These are phyloP conservation scores for Gymnarchus niloticus DNA, from an alignment of 2,113 vertebrate species.

Conservation along the genomic window DNA sequence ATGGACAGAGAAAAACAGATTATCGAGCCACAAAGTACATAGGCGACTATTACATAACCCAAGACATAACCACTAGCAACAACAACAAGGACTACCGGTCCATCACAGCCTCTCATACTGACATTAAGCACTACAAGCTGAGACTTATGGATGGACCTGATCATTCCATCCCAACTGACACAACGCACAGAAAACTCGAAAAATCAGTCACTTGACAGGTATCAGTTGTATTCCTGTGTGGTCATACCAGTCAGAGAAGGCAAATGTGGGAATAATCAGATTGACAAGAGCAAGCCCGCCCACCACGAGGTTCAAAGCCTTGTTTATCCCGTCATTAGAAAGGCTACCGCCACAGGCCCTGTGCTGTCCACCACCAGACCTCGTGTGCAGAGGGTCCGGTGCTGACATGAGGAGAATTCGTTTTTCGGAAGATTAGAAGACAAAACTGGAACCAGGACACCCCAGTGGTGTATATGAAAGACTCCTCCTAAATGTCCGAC, in stretches of 20 bases:
- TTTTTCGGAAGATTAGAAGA: background rate
- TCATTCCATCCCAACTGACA: background rate
- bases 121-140: background rate
- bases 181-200: background rate
- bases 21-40: background rate
- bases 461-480: background rate
- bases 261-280: background rate
- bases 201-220: background rate
- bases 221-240: background rate
- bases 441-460: background rate
- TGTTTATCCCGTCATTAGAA: background rate
- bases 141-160: background rate
- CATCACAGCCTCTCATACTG: background rate
- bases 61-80: background rate
- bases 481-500: too few relatives aligned
- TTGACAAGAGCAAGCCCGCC: background rate
- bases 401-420: background rate
- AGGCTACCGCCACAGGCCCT: too few relatives aligned
- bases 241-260: background rate
- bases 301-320: background rate
- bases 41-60: background rate
- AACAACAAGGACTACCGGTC: background rate
- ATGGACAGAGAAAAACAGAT: background rate
- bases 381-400: background rate
- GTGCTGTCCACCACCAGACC: background rate